Base-by-base conservation (phyloP, 2,113 vertebrate genomes). In the Salvelinus fontinalis region DNA sequence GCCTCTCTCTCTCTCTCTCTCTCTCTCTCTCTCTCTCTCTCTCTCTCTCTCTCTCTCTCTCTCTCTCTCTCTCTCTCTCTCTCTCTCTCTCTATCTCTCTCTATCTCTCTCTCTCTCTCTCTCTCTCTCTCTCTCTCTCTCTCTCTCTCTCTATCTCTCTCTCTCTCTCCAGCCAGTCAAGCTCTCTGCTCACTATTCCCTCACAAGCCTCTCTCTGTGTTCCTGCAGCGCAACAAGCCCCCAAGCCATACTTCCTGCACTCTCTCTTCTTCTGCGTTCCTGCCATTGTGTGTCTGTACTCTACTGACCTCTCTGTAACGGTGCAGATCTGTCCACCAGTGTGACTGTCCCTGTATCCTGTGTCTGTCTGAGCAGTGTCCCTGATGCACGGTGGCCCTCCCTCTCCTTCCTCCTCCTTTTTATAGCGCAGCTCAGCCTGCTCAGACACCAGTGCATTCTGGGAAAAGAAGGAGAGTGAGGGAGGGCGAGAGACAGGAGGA, bases 241-340 rank as follows among this genome's bases (percentile, higher is more conserved):
- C 11, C 39, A 31, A 48, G 76, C 48, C 34, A 75, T 76, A 39
- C n/a, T 71, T 65, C 48, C 44, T 16, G 31, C 67, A 67, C 74
- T 39, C 89, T 90, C 92, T 90, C 88, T 81, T 26, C 11, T 24
- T 60, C 39, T 27, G 24, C 31, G 2, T 66, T 70, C 26, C 72
- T 79, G 74, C 70, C 82, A 34, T 67, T 74, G 71, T 71, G 26
- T 62, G 22, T 13, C 44, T 71, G 34, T 92, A 34, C 87, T 78
- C 81, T 89, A 94, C 93, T 93, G 90, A 94, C 93, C 93, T 94
- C 88, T 90, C 85, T 83, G 24, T 70, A 27, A 64, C 27, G 80
- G 49, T 83, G 90, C 75, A 81, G 77, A 80, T 90, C 78, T 85
- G 90, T 85, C 83, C 84, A 54, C 51, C 51, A 86, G 84, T 86